Conservation (phyloP, 1,140 invertebrate species). For the Drosophila mojavensis region DNA sequence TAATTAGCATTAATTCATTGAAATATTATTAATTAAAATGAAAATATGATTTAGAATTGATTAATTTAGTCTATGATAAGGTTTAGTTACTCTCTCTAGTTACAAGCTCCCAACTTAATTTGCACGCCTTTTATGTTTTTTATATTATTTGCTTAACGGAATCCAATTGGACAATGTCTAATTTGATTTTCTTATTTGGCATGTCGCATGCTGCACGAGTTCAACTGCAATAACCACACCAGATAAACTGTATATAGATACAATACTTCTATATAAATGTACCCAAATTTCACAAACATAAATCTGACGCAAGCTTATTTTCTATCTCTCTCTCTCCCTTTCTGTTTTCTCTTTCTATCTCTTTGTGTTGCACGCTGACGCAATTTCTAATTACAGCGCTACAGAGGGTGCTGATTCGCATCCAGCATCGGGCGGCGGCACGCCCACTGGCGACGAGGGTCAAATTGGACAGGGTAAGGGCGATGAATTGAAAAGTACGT, state of each 20-base stretch:
- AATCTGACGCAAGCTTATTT: slow-evolving; percentile 41
- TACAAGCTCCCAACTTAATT: background rate
- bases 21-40: too few relatives aligned
- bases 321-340: slow-evolving; percentile 21
- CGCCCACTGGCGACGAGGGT: slow-evolving; percentile 91
- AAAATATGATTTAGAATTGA: too few relatives aligned
- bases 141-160: background rate
- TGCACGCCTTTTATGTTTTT: slow-evolving; percentile 17
- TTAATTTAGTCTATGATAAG: slow-evolving; percentile 25
- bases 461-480: slow-evolving; percentile 91
- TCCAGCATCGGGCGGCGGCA: slow-evolving; percentile 89
- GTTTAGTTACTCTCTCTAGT: background rate
- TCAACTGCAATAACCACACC: slow-evolving; percentile 24
- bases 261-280: slow-evolving; percentile 10
- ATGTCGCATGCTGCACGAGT: slow-evolving; percentile 50
- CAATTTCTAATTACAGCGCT: slow-evolving; percentile 86
- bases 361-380: slow-evolving; percentile 37
- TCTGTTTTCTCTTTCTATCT: slow-evolving; percentile 22
- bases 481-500: slow-evolving; percentile 83
- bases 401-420: slow-evolving; percentile 94
- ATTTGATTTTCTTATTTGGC: slow-evolving; percentile 1
- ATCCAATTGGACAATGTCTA: background rate
- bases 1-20: too few relatives aligned
- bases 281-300: slow-evolving; percentile 6
- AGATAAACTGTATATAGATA: slow-evolving; percentile 25